These are phyloP conservation scores for Rhogogaster chlorosoma DNA, from an alignment of 2,888 invertebrate species.

Conservation along the genomic window DNA sequence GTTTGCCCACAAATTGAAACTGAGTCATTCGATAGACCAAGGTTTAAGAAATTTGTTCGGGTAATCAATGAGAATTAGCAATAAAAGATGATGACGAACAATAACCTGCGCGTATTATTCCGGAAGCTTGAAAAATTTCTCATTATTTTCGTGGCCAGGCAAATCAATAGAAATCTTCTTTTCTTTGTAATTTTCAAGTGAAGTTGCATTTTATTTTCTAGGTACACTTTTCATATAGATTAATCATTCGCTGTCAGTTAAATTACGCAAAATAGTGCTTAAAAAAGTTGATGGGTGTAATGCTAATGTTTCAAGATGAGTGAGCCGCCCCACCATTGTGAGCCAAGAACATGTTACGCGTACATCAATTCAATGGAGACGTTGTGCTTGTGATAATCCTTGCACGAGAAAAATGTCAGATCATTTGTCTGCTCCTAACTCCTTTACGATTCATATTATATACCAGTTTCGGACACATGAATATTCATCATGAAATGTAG, in stretches of 20 bases:
- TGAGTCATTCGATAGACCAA: not conserved
- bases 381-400: not conserved
- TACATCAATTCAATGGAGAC: not conserved
- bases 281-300: not conserved
- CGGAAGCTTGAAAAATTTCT: not conserved
- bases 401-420: not conserved
- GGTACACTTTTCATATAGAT: not conserved
- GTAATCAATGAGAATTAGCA: too few relatives aligned
- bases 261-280: not conserved
- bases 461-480: not conserved
- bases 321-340: not conserved
- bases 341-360: not conserved
- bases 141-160: not conserved
- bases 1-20: not conserved
- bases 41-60: not conserved
- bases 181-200: not conserved
- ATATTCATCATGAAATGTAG: not conserved
- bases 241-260: conserved; percentile 18
- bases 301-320: not conserved
- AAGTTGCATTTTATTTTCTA: not conserved
- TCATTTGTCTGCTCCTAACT: not conserved
- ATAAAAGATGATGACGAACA: not conserved
- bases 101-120: not conserved
- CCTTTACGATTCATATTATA: not conserved
- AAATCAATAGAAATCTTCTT: not conserved